Conservation (phyloP, 37 sponge, comb jelly and placozoan species). For the Theonella swinhoei region DNA sequence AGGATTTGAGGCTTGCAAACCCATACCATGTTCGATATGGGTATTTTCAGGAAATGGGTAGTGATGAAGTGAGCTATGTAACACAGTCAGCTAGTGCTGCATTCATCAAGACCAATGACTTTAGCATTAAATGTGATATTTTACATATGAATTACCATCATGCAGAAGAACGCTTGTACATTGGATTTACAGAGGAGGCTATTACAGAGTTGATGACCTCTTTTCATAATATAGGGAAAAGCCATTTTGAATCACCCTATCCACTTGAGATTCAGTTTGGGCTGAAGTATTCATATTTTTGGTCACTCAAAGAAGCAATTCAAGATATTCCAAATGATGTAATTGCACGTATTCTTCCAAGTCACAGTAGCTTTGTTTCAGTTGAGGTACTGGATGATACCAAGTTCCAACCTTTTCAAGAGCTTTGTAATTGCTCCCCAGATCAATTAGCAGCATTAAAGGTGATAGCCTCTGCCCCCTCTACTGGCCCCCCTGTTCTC, state of each 20-base stretch:
- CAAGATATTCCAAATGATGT: background rate
- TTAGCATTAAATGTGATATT: constrained; percentile 3
- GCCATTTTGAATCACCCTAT: background rate
- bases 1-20: background rate
- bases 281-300: constrained; percentile 54
- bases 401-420: too few species aligned
- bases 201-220: background rate
- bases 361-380: background rate
- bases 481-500: constrained; percentile 36
- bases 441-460: constrained; percentile 39
- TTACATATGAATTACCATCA: constrained; percentile 8
- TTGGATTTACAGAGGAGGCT: constrained; percentile 12
- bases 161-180: constrained; percentile 16
- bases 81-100: constrained; percentile 35
- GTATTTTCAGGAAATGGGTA: constrained; percentile 19
- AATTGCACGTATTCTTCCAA: constrained; percentile 20
- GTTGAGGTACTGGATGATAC: too few species aligned
- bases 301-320: constrained; percentile 14
- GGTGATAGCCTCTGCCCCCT: constrained; percentile 4
- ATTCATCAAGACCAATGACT: background rate
- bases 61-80: constrained; percentile 47
- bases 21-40: background rate
- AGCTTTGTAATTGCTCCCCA: background rate
- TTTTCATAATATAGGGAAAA: background rate
- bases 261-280: constrained; percentile 24